These are phyloP conservation scores for Cremastinae sp. DNA, from an alignment of 2,888 invertebrate species.

Conservation along the genomic window DNA sequence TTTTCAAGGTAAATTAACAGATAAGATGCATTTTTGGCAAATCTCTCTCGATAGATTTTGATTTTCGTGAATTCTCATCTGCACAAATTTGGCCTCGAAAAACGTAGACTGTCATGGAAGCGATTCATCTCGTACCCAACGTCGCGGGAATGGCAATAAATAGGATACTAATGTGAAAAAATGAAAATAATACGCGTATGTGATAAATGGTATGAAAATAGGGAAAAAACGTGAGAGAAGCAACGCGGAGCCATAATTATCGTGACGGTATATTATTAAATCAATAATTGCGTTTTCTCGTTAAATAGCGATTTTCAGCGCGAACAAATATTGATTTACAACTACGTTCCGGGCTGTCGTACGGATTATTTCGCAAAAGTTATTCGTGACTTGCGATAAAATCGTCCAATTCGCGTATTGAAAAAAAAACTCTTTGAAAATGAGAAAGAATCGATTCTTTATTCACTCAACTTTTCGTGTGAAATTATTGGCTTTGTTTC, in stretches of 20 bases:
- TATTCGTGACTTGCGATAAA: no score
- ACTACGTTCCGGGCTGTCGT: constrained; percentile 70
- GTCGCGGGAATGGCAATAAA: constrained; percentile 72
- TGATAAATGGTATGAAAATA: constrained; percentile 48
- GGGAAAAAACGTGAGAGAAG: constrained; percentile 60
- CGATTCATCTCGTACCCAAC: constrained; percentile 65
- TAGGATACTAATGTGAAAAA: constrained; percentile 63
- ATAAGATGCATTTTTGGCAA: no score
- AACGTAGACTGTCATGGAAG: constrained; percentile 64
- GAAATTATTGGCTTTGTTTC: no score
- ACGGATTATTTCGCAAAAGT: no score
- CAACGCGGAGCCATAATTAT: constrained; percentile 71
- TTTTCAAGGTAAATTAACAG: constrained; percentile 7
- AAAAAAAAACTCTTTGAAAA: no score
- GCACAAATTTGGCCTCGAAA: constrained; percentile 49
- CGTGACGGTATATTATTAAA: constrained; percentile 65
- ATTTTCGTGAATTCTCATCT: constrained; percentile 24
- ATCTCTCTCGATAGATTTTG: neutral
- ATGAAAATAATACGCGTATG: constrained; percentile 62
- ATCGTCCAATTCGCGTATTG: no score
- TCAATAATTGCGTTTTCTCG: constrained; percentile 70
- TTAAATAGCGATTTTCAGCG: constrained; percentile 67
- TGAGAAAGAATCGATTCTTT: no score
- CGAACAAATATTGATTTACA: constrained; percentile 71
- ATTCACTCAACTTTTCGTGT: no score